Conservation (phyloP, 2,797 vertebrate genomes). For the Gallinago solitaria region DNA sequence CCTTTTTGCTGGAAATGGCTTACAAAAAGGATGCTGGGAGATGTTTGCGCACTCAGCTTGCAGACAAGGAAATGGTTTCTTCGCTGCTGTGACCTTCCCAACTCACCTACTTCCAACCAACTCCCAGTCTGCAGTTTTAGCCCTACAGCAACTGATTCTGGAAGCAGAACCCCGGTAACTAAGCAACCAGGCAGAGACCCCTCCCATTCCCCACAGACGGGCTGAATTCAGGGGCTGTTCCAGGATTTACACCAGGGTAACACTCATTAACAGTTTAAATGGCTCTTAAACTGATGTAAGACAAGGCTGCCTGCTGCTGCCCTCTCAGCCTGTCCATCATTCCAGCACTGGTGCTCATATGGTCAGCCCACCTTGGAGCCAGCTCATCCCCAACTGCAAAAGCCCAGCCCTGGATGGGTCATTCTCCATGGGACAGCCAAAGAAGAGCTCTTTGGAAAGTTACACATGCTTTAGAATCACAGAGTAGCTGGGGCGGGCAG, state of each 20-base stretch:
- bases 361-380: fast-evolving
- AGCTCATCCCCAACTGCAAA: neutral
- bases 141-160: neutral
- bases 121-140: neutral
- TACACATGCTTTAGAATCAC: fast-evolving
- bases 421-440: too few relatives aligned
- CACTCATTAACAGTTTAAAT: fast-evolving
- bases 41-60: neutral
- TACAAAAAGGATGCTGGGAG: neutral
- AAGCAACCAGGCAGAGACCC: fast-evolving
- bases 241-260: neutral
- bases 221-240: neutral
- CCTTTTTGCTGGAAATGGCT: neutral
- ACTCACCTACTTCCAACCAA: neutral
- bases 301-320: neutral
- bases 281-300: neutral
- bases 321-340: neutral
- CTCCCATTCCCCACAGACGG: neutral
- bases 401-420: neutral
- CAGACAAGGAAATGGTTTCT: neutral
- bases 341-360: neutral
- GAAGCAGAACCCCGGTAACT: neutral
- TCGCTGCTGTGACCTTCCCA: neutral
- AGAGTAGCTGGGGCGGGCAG: neutral
- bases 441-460: too few relatives aligned